phyloP scores from a whole-genome alignment of 2,797 vertebrate genomes.

The Hippocampus kuda region DNA sequence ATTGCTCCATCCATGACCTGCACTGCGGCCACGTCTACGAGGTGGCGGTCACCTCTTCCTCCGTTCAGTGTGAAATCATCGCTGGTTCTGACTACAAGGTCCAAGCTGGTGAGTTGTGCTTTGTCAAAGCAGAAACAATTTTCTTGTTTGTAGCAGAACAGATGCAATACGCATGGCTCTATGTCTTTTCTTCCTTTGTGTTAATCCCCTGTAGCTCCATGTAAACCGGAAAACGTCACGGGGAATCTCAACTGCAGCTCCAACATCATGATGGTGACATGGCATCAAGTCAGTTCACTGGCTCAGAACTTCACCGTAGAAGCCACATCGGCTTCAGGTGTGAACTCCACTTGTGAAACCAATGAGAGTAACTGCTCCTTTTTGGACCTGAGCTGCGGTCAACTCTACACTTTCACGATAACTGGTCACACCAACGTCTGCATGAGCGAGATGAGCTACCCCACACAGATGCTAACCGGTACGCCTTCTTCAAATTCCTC shows the following conservation, averaged over 20 bases:
- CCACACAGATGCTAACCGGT: slow-evolving; percentile 44
- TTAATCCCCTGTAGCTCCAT: slow-evolving; percentile 42
- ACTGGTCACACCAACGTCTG: slow-evolving; percentile 50
- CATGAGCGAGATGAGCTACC: slow-evolving; percentile 43
- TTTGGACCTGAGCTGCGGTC: slow-evolving; percentile 55
- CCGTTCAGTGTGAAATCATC: slow-evolving; percentile 43
- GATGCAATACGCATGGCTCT: background rate
- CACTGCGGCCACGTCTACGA: slow-evolving; percentile 53
- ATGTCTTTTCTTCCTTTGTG: background rate
- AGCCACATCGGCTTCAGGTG: slow-evolving; percentile 34
- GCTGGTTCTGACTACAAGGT: slow-evolving; percentile 48
- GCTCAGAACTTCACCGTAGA: slow-evolving; percentile 47
- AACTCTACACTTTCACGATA: slow-evolving; percentile 57
- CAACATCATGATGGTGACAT: slow-evolving; percentile 42
- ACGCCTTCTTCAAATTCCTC: slow-evolving; percentile 1
- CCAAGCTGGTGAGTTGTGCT: slow-evolving; percentile 49
- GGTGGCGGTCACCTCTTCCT: slow-evolving; percentile 51
- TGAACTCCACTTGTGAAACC: slow-evolving; percentile 45
- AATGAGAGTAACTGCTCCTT: slow-evolving; percentile 43
- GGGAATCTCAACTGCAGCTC: slow-evolving; percentile 49
- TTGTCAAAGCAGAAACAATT: background rate
- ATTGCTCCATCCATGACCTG: slow-evolving; percentile 51
- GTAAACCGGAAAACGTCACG: slow-evolving; percentile 43
- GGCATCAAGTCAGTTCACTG: slow-evolving; percentile 26
- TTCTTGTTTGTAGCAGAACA: background rate